Conservation (phyloP, 2,888 invertebrate species). For the Neocrepidodera transversa region DNA sequence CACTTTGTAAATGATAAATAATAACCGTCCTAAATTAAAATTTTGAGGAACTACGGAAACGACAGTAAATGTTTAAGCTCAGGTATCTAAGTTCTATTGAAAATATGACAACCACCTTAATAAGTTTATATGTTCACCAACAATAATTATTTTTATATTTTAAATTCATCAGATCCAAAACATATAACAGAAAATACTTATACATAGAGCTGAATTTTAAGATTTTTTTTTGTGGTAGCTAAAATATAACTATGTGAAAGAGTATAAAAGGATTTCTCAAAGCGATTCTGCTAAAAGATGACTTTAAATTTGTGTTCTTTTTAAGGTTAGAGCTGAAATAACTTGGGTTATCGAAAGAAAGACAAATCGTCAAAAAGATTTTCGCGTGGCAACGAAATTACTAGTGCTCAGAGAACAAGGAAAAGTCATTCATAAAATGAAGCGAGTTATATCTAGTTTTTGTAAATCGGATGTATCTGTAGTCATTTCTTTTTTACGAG, state of each 20-base stretch:
- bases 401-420: conserved; percentile 23
- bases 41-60: no score
- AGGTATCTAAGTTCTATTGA: no score
- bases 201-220: no score
- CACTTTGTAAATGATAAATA: no score
- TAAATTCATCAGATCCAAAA: no score
- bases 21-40: no score
- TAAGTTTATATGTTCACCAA: no score
- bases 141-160: no score
- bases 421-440: conserved; percentile 30
- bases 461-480: conserved; percentile 30
- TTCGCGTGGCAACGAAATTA: conserved; percentile 22
- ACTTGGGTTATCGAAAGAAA: conserved; percentile 14
- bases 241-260: background rate
- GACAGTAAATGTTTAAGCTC: no score
- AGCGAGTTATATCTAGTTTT: conserved; percentile 30
- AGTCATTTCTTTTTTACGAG: conserved; percentile 29
- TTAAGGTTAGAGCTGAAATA: conserved; percentile 24
- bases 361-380: conserved; percentile 27
- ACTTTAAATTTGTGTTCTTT: conserved; percentile 22
- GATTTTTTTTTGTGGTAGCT: background rate
- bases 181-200: no score
- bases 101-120: no score
- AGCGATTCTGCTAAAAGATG: conserved; percentile 15
- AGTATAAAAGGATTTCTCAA: background rate